phyloP scores from a whole-genome alignment of 2,113 vertebrate species.

The Tragelaphus buxtoni region DNA sequence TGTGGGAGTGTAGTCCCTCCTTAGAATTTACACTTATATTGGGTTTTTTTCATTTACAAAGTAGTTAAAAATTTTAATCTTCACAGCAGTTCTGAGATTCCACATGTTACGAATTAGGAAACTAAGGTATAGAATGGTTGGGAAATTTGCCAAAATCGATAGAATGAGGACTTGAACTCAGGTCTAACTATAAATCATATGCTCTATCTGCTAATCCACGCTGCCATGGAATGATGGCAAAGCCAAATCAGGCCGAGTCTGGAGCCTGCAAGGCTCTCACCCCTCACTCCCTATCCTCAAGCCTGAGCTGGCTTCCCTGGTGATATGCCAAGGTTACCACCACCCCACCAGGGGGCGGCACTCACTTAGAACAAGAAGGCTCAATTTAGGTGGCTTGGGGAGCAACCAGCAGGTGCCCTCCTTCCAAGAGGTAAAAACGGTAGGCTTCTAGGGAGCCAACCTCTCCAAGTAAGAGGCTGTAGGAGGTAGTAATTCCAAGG shows the following conservation, averaged over 20 bases:
- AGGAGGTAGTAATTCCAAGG: neutral
- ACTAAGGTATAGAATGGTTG: neutral
- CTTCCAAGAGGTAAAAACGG: neutral
- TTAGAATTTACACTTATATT: neutral
- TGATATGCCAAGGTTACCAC: conserved; percentile 28
- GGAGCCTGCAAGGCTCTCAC: neutral
- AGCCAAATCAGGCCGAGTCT: neutral
- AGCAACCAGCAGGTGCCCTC: neutral
- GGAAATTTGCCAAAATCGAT: neutral
- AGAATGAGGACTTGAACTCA: conserved; percentile 17
- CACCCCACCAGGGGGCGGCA: conserved; percentile 64
- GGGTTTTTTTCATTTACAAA: neutral
- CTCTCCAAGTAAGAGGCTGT: neutral
- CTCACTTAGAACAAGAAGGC: conserved; percentile 54
- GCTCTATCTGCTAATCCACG: neutral
- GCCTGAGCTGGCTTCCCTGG: neutral
- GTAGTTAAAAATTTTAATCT: conserved; percentile 18
- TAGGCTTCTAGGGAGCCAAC: neutral
- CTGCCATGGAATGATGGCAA: neutral
- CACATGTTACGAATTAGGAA: neutral
- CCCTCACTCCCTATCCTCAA: too few relatives aligned
- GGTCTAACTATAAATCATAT: neutral
- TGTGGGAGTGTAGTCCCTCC: conserved; percentile 32
- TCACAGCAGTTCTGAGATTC: conserved; percentile 12
- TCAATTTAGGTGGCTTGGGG: conserved; percentile 22